A percentile compares a stretch with the other conserved stretches of the same genome.
These are phyloP conservation scores for Sesamia nonagrioides DNA, from an alignment of 1,140 invertebrate genomes.

Conservation along the genomic window DNA sequence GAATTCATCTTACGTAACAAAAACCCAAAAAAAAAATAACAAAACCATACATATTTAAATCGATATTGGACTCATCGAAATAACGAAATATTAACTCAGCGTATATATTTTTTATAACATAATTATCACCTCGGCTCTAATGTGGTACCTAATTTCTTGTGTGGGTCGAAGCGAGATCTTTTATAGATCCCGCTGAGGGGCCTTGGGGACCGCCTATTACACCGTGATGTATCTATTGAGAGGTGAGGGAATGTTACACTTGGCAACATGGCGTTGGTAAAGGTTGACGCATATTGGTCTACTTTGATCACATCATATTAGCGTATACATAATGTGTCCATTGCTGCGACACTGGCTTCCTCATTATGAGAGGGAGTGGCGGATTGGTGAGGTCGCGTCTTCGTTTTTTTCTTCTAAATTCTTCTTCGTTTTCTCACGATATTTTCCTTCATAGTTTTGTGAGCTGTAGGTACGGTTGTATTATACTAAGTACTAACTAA, in stretches of 20 bases:
- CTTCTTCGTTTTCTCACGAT: too few relatives aligned
- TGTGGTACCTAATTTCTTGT: constrained; percentile 84
- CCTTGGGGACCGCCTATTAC: constrained; percentile 60
- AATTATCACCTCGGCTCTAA: constrained; percentile 86
- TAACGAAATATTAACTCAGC: constrained; percentile 81
- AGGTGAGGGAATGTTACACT: background rate
- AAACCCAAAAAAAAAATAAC: background rate
- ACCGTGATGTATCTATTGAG: constrained; percentile 62
- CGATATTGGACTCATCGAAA: constrained; percentile 69
- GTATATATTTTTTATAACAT: constrained; percentile 82
- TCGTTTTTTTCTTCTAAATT: too few relatives aligned
- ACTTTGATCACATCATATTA: too few relatives aligned
- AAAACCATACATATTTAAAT: constrained; percentile 56
- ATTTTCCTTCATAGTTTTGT: too few relatives aligned
- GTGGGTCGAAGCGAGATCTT: constrained; percentile 78
- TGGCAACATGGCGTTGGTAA: background rate
- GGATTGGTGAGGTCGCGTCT: too few relatives aligned
- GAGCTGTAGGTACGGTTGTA: too few relatives aligned
- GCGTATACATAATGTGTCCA: too few relatives aligned
- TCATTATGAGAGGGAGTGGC: too few relatives aligned
- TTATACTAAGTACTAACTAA: too few relatives aligned
- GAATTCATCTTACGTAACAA: constrained; percentile 3
- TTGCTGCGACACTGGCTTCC: too few relatives aligned
- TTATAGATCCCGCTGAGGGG: constrained; percentile 73
- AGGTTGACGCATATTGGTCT: too few relatives aligned